phyloP scores from a whole-genome alignment of 2,888 invertebrate genomes.

The Blastobasis adustella region DNA sequence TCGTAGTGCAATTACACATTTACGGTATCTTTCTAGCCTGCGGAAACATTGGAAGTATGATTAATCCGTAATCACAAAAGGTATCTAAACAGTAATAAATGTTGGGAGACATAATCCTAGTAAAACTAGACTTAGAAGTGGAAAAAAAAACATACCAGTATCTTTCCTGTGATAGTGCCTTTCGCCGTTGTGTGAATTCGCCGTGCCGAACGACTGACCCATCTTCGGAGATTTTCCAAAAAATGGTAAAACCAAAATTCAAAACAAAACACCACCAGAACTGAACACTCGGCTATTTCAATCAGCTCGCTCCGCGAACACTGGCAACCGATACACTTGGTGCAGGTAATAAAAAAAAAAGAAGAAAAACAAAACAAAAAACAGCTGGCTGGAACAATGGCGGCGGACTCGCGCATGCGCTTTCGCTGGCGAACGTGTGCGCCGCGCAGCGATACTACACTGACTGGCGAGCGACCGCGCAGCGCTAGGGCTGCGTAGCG shows the following conservation, averaged over 20 bases:
- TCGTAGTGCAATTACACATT: no score
- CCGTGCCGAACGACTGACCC: conserved; percentile 69
- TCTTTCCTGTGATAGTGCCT: conserved; percentile 64
- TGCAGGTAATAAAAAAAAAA: no score
- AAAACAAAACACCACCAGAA: conserved; percentile 21
- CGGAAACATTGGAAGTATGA: no score
- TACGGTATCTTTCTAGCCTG: no score
- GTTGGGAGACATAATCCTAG: no score
- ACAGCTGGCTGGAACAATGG: no score
- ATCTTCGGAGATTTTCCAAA: conserved; percentile 23
- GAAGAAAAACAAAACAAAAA: no score
- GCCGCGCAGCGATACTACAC: conserved; percentile 34
- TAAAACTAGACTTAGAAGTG: neutral
- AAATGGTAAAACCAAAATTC: conserved; percentile 25
- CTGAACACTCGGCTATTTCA: conserved; percentile 20
- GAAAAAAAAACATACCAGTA: conserved; percentile 43
- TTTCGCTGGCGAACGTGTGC: conserved; percentile 24
- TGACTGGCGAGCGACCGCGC: conserved; percentile 16
- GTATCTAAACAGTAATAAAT: no score
- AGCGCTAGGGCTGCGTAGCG: no score
- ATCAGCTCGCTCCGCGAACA: no score
- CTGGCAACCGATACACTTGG: no score
- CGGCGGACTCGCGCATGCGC: neutral
- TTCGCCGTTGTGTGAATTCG: conserved; percentile 60
- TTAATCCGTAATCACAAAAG: no score